A percentile compares a stretch with the other conserved stretches of the same genome.
phyloP scores from a whole-genome alignment of 2,888 invertebrate genomes.

The Tridacna crocea region DNA sequence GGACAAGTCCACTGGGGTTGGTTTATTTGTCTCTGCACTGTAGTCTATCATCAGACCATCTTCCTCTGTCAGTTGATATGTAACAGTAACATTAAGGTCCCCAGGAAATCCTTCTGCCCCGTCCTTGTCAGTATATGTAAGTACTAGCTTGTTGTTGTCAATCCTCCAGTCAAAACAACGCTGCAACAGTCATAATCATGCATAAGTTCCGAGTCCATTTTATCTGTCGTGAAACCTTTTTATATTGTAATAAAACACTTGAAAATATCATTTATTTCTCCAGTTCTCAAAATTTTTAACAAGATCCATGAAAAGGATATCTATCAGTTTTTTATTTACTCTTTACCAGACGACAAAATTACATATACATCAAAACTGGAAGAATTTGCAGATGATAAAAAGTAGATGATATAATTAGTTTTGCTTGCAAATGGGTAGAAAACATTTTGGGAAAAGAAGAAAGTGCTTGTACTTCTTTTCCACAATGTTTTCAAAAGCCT shows the following conservation, averaged over 20 bases:
- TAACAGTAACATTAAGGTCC: conserved; percentile 88
- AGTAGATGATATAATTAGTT: no score
- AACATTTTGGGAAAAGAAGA: no score
- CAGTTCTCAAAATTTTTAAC: no score
- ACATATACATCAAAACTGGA: neutral
- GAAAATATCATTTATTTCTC: no score
- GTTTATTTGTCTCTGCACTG: conserved; percentile 90
- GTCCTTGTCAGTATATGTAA: conserved; percentile 90
- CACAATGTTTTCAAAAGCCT: no score
- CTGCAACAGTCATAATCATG: conserved; percentile 78
- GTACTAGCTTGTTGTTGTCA: conserved; percentile 87
- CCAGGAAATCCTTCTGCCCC: conserved; percentile 96
- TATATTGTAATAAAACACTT: no score
- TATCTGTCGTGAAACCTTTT: no score
- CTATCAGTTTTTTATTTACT: neutral
- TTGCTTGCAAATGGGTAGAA: no score
- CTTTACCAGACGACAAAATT: neutral
- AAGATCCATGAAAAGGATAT: neutral
- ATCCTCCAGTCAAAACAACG: conserved; percentile 89
- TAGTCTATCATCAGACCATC: conserved; percentile 91
- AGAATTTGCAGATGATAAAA: no score
- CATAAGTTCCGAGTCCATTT: neutral
- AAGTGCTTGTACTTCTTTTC: no score
- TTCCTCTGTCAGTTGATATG: conserved; percentile 88
- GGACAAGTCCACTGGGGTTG: conserved; percentile 94